Evolutionary conservation across 2,797 vertebrate species (phyloP).

Genomic region (Danio tinwini): DNA sequence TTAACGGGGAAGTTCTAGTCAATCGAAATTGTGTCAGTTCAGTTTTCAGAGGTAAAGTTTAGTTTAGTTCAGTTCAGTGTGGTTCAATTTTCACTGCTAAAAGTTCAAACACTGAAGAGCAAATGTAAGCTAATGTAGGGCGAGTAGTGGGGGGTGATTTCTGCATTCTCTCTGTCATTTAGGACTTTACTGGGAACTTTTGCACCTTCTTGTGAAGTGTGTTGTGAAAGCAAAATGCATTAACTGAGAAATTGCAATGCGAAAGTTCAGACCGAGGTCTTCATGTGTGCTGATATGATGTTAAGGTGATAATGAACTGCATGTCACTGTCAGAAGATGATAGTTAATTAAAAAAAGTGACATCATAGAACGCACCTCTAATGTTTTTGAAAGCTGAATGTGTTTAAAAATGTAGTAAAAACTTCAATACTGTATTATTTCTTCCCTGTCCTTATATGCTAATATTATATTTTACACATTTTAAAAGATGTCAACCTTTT

Average conservation of each 20-base stretch:
- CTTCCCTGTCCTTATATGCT: too few relatives aligned
- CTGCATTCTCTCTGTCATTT: constrained; percentile 60
- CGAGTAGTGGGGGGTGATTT: constrained; percentile 3
- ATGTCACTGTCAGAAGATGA: constrained; percentile 1
- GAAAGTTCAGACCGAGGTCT: constrained; percentile 38
- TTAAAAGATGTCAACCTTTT: too few relatives aligned
- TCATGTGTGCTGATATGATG: neutral
- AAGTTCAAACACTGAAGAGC: too few relatives aligned
- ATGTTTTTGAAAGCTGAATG: neutral
- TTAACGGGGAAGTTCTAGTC: too few relatives aligned
- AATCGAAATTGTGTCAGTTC: too few relatives aligned
- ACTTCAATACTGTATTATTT: too few relatives aligned
- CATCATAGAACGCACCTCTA: too few relatives aligned
- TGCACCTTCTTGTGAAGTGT: constrained; percentile 63
- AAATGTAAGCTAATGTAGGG: neutral
- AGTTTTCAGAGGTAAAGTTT: too few relatives aligned
- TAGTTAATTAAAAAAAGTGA: neutral
- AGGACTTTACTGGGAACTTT: constrained; percentile 70
- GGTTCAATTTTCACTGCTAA: too few relatives aligned
- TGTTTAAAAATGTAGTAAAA: too few relatives aligned
- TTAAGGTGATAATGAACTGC: constrained; percentile 4
- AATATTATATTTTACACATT: too few relatives aligned
- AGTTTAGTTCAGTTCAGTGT: too few relatives aligned
- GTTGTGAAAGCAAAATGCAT: constrained; percentile 56
- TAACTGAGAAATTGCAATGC: constrained; percentile 28